These are phyloP conservation scores for Propithecus coquereli DNA, from an alignment of 2,113 vertebrate species.

Conservation along the genomic window DNA sequence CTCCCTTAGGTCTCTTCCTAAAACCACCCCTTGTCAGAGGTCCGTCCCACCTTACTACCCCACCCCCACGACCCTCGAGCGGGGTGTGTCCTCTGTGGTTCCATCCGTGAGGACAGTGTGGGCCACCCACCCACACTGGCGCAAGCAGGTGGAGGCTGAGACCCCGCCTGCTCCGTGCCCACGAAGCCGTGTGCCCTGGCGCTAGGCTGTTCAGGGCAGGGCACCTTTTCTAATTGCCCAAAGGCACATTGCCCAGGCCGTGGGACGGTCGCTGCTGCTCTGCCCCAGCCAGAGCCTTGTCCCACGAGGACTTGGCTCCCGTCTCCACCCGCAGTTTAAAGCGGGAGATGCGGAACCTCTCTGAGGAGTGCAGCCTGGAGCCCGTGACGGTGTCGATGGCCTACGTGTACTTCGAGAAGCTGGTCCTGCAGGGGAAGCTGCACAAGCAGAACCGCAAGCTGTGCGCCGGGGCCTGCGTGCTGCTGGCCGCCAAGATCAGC, in stretches of 20 bases:
- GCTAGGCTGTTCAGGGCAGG: fast-evolving
- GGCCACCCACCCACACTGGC: no score
- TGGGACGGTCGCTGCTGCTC: not conserved
- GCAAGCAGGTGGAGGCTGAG: not conserved
- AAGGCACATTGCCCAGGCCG: fast-evolving
- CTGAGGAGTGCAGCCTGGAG: conserved; percentile 92
- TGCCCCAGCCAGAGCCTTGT: not conserved
- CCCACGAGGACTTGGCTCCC: not conserved
- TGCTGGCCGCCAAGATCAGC: conserved; percentile 98
- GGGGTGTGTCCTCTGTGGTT: not conserved
- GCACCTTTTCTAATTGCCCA: not conserved
- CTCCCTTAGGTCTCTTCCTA: not conserved
- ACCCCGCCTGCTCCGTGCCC: not conserved
- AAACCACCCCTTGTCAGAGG: not conserved
- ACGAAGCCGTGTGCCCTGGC: not conserved
- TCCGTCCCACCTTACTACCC: not conserved
- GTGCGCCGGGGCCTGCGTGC: conserved; percentile 93
- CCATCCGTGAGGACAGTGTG: not conserved
- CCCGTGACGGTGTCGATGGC: conserved; percentile 95
- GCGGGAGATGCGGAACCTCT: conserved; percentile 92
- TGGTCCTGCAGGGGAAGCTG: conserved; percentile 95
- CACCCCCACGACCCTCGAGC: not conserved
- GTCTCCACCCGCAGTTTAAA: conserved; percentile 86
- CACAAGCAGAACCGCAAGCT: conserved; percentile 99
- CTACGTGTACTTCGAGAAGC: conserved; percentile 98